These are phyloP conservation scores for Hypotaenidia okinawae DNA, from an alignment of 2,797 vertebrate genomes.

Conservation along the genomic window DNA sequence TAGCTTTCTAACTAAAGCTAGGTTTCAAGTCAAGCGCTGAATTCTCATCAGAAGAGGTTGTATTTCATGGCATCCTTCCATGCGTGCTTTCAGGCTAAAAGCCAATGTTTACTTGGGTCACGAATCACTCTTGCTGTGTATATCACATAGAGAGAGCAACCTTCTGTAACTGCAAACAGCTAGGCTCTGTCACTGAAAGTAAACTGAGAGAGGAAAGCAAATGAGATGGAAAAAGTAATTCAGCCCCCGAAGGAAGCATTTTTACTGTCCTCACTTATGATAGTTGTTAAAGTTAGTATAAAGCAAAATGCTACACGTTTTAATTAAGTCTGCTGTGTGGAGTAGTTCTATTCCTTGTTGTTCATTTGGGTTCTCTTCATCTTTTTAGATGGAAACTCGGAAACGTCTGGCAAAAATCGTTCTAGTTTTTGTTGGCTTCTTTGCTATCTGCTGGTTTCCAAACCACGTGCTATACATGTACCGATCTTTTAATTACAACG, in stretches of 20 bases:
- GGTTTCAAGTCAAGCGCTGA: not conserved
- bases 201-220: not conserved
- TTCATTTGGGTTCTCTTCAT: constrained; percentile 35
- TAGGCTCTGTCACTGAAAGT: not conserved
- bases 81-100: not conserved
- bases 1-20: not conserved
- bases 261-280: not conserved
- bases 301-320: not conserved
- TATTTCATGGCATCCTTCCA: not conserved
- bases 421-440: constrained; percentile 84
- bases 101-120: not conserved
- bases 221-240: not conserved
- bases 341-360: not conserved
- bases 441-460: constrained; percentile 85
- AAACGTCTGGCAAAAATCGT: constrained; percentile 87
- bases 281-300: not conserved
- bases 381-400: constrained; percentile 84
- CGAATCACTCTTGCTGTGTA: not conserved
- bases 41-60: not conserved
- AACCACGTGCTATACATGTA: constrained; percentile 86
- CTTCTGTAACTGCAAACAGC: not conserved
- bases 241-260: not conserved
- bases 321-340: not conserved
- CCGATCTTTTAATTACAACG: constrained; percentile 82
- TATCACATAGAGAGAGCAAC: not conserved